A percentile compares a stretch with the other conserved stretches of the same genome.
Conservation (phyloP, 1,140 invertebrate genomes). For the Brachionus sp. region DNA sequence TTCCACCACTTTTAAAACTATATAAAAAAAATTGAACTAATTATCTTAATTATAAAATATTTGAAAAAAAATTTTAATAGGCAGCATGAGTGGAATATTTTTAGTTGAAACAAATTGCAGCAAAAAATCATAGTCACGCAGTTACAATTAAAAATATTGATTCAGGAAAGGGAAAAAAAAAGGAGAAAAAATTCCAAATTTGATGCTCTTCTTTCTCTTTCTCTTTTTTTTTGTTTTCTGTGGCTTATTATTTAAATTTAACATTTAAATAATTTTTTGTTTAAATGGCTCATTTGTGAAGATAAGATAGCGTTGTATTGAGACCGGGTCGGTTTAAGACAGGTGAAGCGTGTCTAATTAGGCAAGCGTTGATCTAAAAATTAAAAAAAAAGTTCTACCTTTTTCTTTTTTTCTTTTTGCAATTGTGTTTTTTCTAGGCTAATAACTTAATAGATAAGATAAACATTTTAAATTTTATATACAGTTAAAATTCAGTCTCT, state of each 20-base stretch:
- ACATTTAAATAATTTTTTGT: not conserved
- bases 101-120: not conserved
- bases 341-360: conserved; percentile 28
- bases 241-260: conserved; percentile 4
- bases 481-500: not conserved
- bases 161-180: not conserved
- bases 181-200: not conserved
- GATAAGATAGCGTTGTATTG: not conserved
- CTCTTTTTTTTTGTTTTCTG: too few relatives aligned
- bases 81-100: conserved; percentile 39
- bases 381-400: not conserved
- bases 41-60: conserved; percentile 38
- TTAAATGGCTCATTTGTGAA: conserved; percentile 29
- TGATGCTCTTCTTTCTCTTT: too few relatives aligned
- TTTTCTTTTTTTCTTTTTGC: not conserved
- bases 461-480: conserved; percentile 35
- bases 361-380: conserved; percentile 1
- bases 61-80: conserved; percentile 29
- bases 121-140: not conserved
- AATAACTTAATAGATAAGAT: conserved; percentile 45
- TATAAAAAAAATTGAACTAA: conserved; percentile 34
- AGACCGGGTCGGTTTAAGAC: not conserved
- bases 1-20: not conserved
- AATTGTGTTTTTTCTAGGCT: conserved; percentile 25
- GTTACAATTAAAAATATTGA: conserved; percentile 6